Evolutionary conservation across 2,888 invertebrate species (phyloP).

Genomic region (Toxonevra muliebris): DNA sequence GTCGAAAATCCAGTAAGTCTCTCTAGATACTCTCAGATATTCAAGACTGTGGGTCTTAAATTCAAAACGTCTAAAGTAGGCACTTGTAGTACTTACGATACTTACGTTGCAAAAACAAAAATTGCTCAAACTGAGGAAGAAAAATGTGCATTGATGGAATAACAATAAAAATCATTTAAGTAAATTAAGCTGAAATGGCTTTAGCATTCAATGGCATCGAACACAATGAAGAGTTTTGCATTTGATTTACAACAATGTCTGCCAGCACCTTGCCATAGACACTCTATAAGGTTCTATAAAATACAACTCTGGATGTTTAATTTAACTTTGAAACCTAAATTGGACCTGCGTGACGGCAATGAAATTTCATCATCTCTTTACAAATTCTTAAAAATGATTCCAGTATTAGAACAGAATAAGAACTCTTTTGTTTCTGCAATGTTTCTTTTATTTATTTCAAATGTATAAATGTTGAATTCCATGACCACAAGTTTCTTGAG

Average conservation of each 20-base stretch:
- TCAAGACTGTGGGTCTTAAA: not conserved
- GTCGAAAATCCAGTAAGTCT: not conserved
- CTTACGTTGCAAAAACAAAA: not conserved
- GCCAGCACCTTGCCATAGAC: not conserved
- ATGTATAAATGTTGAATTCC: not conserved
- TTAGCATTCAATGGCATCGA: not conserved
- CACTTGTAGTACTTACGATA: not conserved
- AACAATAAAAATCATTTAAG: not conserved
- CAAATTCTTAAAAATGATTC: conserved; percentile 18
- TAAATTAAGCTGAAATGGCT: not conserved
- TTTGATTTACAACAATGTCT: not conserved
- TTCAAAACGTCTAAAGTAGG: not conserved
- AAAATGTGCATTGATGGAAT: not conserved
- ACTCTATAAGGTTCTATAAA: conserved; percentile 12
- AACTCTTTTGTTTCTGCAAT: conserved; percentile 1
- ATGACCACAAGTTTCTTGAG: conserved; percentile 2
- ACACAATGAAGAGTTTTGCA: not conserved
- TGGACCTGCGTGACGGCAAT: conserved; percentile 16
- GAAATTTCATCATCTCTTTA: conserved; percentile 21
- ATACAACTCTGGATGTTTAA: conserved; percentile 17
- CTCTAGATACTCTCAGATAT: not conserved
- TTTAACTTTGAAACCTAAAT: not conserved
- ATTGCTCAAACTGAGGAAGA: not conserved
- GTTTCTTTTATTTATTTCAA: not conserved
- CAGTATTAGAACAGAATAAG: conserved; percentile 14